phyloP scores from a whole-genome alignment of 2,113 vertebrate species.

The Panthera tigris region DNA sequence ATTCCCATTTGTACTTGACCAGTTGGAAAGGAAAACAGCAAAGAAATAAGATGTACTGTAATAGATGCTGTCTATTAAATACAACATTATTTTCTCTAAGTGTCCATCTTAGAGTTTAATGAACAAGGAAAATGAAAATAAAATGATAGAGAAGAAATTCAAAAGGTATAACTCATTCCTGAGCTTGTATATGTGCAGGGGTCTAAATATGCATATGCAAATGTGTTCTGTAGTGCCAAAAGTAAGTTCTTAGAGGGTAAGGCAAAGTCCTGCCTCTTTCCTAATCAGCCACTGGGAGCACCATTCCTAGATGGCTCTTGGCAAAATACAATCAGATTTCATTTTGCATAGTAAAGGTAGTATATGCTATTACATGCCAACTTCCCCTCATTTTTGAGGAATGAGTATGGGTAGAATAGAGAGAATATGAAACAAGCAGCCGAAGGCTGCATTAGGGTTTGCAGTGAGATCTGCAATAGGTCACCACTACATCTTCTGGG shows the following conservation, averaged over 20 bases:
- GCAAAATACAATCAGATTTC: not conserved
- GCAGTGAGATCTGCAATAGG: too few relatives aligned
- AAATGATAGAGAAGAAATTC: not conserved
- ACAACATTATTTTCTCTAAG: not conserved
- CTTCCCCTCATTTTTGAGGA: not conserved
- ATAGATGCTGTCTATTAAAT: not conserved
- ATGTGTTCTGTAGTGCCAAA: not conserved
- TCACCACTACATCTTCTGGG: rapidly evolving
- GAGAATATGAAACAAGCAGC: not conserved
- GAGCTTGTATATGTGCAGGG: rapidly evolving
- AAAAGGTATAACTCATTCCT: not conserved
- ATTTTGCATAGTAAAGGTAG: not conserved
- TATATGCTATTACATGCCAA: not conserved
- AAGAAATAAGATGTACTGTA: not conserved
- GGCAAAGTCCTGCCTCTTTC: rapidly evolving
- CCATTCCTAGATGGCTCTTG: not conserved
- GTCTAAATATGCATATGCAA: rapidly evolving
- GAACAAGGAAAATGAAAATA: not conserved
- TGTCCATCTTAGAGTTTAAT: not conserved
- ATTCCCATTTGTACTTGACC: not conserved
- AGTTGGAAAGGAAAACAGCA: not conserved
- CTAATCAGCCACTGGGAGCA: rapidly evolving
- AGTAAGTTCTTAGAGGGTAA: not conserved
- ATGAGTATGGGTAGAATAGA: not conserved
- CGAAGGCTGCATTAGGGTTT: rapidly evolving